Evolutionary conservation across 2,888 invertebrate species (phyloP), one percentile per base, ranked within the genome.

Genomic region (Drosophila demipolita): DNA sequence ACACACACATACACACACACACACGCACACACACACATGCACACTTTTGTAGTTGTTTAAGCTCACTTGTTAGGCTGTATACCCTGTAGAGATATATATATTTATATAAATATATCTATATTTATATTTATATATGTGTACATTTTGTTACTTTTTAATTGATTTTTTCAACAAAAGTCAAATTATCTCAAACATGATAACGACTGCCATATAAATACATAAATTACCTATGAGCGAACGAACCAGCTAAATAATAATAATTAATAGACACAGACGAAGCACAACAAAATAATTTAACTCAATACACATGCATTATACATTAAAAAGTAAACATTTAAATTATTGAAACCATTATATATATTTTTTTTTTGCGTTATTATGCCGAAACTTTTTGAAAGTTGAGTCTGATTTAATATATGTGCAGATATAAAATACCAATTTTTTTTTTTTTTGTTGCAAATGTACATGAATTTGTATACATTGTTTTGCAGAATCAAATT

Each of bases 151-250:
- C 67, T 71, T 57, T 66, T 45, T 42, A 55, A 78, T 72, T 79
- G 77, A 79, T 79, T 83, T 83, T 78, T 73, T 64, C 35, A 65
- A 73, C 73, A 73, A 73, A 79, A 83, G 76, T 88, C 76, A 82
- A 80, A 77, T 82, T 79, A 88, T 88, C 86, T 86, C 84, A 84
- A 82, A 75, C 81, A 75, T 76, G 64, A 83, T 80, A 83, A 80
- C 77, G 82, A 87, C 86, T 87, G 86, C 86, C 86, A 87, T 87
- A 88, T 78, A 78, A 67, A 70, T 72, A 76, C 62, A 71, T 69
- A 62, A 71, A 60, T 72, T 60, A 60, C 58, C 40, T 48, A 26
- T 15, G 58, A 53, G 6, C 38, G 62, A 62, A 42, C 23, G 33
- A 48, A 45, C 38, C 40, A 68, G 63, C 36, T 66, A 55, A 66